Evolutionary conservation across 1,140 invertebrate genomes (phyloP), one percentile per base, ranked within the genome.

Genomic region (Teleogryllus occipitalis): DNA sequence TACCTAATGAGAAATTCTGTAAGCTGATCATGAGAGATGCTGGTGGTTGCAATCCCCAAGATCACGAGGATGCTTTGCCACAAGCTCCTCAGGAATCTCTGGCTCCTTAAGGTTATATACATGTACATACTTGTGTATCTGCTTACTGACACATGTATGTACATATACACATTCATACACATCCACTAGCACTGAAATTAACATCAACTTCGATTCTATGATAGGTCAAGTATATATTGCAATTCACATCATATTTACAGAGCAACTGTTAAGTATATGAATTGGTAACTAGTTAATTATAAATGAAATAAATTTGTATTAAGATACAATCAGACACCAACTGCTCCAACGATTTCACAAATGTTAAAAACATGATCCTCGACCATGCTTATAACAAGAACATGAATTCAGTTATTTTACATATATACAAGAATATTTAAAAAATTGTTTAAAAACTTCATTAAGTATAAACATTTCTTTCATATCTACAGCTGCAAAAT

Each of bases 341-440:
- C 54, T 65, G 54, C 18, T 65, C 54, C 54, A 65, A 65, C 54
- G 54, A 65, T 65, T 39, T 65, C 54, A 65, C 54, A 65, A 65
- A 18, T 65, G 54, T 65, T 65, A 65, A 65, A 65, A 65, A 65
- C 54, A 65, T 18, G 54, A 65, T 65, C 7, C 54, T 65, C 54
- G 10, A 65, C 18, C 54, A 65, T 65, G 54, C 54, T 65, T 65
- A 18, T 65, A 65, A 65, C 54, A 65, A 65, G 54, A 65, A 65
- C 54, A 65, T 65, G 54, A 65, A 65, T 65, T 65, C 54, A 65
- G 18, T 14, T 65, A 65, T 65, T 65, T 65, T 65, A 65, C 54
- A 65, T 65, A 65, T 65, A 65, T 65, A 65, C 54, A 65, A 65
- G 54, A 65, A 65, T 65, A 65, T 65, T 65, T 65, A 65, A 65